Percentiles rank a stretch among this genome's conserved stretches.
These are phyloP conservation scores for Hirundichthys speculiger DNA, from an alignment of 2,113 vertebrate species.

Conservation along the genomic window DNA sequence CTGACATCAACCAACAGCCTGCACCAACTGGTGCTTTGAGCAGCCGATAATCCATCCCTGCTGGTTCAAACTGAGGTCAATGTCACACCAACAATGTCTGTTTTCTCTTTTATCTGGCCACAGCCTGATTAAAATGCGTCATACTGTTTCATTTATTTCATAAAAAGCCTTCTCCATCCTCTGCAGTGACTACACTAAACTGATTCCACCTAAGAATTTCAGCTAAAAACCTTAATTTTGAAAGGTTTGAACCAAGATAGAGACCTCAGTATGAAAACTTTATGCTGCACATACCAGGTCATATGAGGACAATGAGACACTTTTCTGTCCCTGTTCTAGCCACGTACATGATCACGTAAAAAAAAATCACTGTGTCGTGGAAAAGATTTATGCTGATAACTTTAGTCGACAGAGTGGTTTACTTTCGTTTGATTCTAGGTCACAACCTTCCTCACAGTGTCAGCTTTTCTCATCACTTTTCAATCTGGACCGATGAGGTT, in stretches of 20 bases:
- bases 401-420: neutral
- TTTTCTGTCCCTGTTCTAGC: constrained; percentile 4
- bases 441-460: neutral
- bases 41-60: constrained; percentile 10
- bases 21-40: neutral
- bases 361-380: neutral
- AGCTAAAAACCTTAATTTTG: too few relatives aligned
- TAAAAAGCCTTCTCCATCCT: neutral
- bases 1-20: constrained; percentile 8
- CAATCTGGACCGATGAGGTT: too few relatives aligned
- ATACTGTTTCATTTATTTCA: neutral
- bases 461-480: neutral
- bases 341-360: neutral
- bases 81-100: neutral
- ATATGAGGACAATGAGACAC: neutral
- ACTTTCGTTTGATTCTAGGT: constrained; percentile 13
- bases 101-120: neutral
- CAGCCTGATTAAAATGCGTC: constrained; percentile 1
- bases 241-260: neutral
- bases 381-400: neutral
- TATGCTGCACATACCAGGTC: neutral
- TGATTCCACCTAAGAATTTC: too few relatives aligned
- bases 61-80: neutral
- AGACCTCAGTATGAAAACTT: neutral
- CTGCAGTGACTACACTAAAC: neutral